phyloP scores from a whole-genome alignment of 2,888 invertebrate species.

The Ochropacha duplaris region DNA sequence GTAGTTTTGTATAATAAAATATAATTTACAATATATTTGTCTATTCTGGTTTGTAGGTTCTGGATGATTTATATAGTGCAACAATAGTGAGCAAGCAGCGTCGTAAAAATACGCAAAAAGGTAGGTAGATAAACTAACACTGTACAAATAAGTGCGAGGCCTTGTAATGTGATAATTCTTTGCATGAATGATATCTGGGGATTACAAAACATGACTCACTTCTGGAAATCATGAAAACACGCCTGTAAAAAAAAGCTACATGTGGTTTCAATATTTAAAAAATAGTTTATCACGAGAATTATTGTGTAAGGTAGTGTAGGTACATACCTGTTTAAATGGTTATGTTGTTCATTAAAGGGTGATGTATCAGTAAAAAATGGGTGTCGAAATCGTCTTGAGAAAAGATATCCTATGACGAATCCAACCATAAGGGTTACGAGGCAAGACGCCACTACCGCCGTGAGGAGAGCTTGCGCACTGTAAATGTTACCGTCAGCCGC shows the following conservation, averaged over 20 bases:
- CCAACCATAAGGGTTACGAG: conserved; percentile 91
- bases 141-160: conserved; percentile 9
- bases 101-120: neutral
- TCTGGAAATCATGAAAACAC: conserved; percentile 57
- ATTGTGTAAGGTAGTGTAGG: neutral
- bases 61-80: neutral
- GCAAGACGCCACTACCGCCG: conserved; percentile 91
- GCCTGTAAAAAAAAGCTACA: conserved; percentile 52
- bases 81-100: conserved; percentile 12
- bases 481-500: conserved; percentile 87
- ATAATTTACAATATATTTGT: neutral
- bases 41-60: neutral
- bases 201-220: conserved; percentile 45
- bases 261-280: conserved; percentile 12
- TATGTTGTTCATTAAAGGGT: conserved; percentile 89
- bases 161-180: conserved; percentile 6
- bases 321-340: conserved; percentile 87
- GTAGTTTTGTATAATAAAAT: neutral
- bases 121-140: neutral
- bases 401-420: conserved; percentile 92
- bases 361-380: conserved; percentile 88
- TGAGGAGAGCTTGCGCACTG: conserved; percentile 90
- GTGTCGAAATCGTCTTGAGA: conserved; percentile 89
- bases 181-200: conserved; percentile 16
- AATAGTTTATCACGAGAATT: neutral